Base-by-base conservation (phyloP, 2,113 vertebrate species). In the Coturnix japonica region DNA sequence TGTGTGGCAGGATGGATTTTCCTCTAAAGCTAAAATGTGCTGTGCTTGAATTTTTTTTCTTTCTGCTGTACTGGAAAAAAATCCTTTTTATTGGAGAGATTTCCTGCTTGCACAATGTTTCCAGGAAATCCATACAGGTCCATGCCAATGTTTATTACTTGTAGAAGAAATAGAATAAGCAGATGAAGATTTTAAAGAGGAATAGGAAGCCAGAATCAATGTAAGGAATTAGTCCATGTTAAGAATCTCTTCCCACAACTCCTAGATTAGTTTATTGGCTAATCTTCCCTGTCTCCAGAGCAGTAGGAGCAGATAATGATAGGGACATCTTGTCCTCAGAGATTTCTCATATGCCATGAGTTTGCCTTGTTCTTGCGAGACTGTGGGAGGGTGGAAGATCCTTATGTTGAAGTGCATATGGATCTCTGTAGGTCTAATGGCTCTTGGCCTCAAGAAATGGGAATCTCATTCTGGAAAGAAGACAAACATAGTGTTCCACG, bases 31-130 rank as follows among this genome's bases (percentile, higher is more conserved):
- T 94, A 56, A 91, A 93, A 64, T 59, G 91, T 91, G 53, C 81
- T 83, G 35, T n/a, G 20, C 49, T 43, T 26, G 43, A 65, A 64
- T 90, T 53, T 53, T 53, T 51, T 66, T 51, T 37, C 37, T 37
- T 39, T 54, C 46, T 87, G n/a, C 64, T 61, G 28, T 69, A 39
- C 78, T 96, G 86, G 71, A 91, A 93, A 56, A 96, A 87, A 59
- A 83, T 56, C 91, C 53, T 94, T 91, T 96, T 93, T 91, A 94
- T 95, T 95, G 93, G 85, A 92, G 89, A 96, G 63, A 93, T 91
- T 97, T 97, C 75, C 87, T 95, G 81, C 92, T 97, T 94, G 65
- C 95, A 96, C 56, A 91, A 92, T 90, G 81, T 95, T 98, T 98
- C 96, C 96, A 97, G 95, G 90, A 98, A 96, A 85, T 91, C 66